Evolutionary conservation across 53 echinoderm and acorn worm genomes (phyloP).

Genomic region (Arbacia lixula): DNA sequence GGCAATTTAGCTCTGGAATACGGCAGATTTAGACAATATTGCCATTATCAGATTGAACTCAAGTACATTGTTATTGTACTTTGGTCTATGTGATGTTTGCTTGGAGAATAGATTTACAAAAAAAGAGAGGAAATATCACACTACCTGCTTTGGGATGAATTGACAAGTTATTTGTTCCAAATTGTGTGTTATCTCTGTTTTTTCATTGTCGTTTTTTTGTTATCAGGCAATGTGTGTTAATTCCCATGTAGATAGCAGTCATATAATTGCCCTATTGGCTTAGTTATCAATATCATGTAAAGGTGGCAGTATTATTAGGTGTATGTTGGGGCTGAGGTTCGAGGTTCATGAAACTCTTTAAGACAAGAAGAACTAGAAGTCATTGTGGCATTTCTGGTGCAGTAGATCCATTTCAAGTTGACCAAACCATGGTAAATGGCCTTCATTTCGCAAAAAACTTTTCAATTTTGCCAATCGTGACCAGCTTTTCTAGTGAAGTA

Average conservation of each 20-base stretch:
- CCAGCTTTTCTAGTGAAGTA: no score
- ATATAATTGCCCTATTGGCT: no score
- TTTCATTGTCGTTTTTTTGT: constrained; percentile 34
- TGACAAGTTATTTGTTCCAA: neutral
- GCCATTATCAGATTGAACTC: constrained; percentile 34
- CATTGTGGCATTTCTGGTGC: no score
- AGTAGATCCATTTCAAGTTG: no score
- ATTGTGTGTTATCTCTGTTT: constrained; percentile 35
- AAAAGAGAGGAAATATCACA: constrained; percentile 15
- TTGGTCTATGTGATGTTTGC: constrained; percentile 27
- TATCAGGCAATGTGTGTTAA: constrained; percentile 23
- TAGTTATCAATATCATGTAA: no score
- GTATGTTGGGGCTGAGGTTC: no score
- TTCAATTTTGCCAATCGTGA: no score
- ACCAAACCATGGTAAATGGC: no score
- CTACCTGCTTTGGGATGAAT: constrained; percentile 21
- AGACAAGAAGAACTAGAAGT: no score
- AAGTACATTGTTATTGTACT: constrained; percentile 38
- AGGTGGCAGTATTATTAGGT: no score
- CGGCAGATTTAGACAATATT: constrained; percentile 30
- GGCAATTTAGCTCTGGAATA: constrained; percentile 37
- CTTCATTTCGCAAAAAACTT: no score
- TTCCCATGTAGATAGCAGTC: constrained; percentile 23
- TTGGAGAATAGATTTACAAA: constrained; percentile 1
- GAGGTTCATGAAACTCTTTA: no score